Evolutionary conservation across 2,797 vertebrate species (phyloP), one percentile per base, ranked within the genome.

Genomic region (Sebastes flavidus): DNA sequence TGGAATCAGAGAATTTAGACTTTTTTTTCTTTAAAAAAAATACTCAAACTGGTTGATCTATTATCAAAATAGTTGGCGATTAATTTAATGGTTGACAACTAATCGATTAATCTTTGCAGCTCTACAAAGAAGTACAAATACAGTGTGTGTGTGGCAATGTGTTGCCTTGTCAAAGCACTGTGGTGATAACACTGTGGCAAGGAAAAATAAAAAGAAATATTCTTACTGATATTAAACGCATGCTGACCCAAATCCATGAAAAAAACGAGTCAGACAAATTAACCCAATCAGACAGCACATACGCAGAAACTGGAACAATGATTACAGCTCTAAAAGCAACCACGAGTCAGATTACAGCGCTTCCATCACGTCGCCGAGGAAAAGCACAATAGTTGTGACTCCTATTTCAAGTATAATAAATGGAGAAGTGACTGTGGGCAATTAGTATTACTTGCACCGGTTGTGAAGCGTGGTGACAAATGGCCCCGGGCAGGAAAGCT

Each of bases 391-490:
- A 80, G 75, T 36, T 77, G 72, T 30, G 75, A 80, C 67, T 73
- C 65, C 61, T 65, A 56, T 88, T 87, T 88, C 75, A 80, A 87
- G 66, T 86, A 82, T 90, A 92, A 91, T 85, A 88, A 92, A 94
- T 88, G 78, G 72, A 72, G 58, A 91, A 83, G 61, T 62, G 77
- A 86, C 82, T 77, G 81, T 85, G 88, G 75, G 89, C 84, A 91
- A 92, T 95, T 93, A 94, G 85, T 87, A 91, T 90, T 82, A 89
- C 87, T 88, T 58, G 76, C 78, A 89, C 81, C 29, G 61, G 80
- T 82, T 88, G 73, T 18, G 18, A 87, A 90, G 84, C 74, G 65
- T 36, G 74, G 86, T 88, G 95, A 96, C 89, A 91, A 95, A 96
- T 92, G 91, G 65, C 85, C 72, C 36, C 29, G 73, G 81, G 89